phyloP scores from a whole-genome alignment of 2,113 vertebrate species.

The Strigops habroptila region DNA sequence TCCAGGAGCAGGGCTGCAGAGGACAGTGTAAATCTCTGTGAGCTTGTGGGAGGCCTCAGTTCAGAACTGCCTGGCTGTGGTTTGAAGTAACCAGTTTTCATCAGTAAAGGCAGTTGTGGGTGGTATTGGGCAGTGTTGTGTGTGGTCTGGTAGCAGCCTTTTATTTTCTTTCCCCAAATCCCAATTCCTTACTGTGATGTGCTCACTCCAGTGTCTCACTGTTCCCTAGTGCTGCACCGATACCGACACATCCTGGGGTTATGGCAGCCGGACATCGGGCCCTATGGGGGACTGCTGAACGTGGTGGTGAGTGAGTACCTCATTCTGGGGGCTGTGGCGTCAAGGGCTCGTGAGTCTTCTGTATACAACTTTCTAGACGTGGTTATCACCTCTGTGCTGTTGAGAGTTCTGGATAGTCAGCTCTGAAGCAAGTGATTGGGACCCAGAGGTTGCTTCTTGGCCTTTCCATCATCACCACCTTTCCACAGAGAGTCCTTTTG shows the following conservation, averaged over 20 bases:
- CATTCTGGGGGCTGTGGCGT: accelerated
- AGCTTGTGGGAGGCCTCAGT: neutral
- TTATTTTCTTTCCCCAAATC: neutral
- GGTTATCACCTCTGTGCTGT: accelerated
- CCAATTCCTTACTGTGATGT: neutral
- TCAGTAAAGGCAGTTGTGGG: neutral
- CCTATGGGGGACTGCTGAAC: constrained; percentile 96
- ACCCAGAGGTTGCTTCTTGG: neutral
- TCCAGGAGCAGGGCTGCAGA: neutral
- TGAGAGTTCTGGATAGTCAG: neutral
- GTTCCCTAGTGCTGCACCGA: constrained; percentile 87
- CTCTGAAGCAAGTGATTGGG: neutral
- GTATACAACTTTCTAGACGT: neutral
- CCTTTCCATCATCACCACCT: neutral
- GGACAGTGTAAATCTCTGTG: neutral
- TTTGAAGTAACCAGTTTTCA: neutral
- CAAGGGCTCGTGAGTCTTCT: accelerated
- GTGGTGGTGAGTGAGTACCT: constrained; percentile 86
- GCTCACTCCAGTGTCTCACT: constrained; percentile 7
- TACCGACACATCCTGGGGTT: constrained; percentile 93
- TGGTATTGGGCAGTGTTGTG: neutral
- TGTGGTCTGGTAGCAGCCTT: neutral
- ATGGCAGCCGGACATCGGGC: constrained; percentile 99
- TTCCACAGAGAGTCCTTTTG: neutral
- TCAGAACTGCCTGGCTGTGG: neutral